A percentile compares a stretch with the other conserved stretches of the same genome.
phyloP scores from a whole-genome alignment of 2,113 vertebrate genomes.

The Colinus virginianus region DNA sequence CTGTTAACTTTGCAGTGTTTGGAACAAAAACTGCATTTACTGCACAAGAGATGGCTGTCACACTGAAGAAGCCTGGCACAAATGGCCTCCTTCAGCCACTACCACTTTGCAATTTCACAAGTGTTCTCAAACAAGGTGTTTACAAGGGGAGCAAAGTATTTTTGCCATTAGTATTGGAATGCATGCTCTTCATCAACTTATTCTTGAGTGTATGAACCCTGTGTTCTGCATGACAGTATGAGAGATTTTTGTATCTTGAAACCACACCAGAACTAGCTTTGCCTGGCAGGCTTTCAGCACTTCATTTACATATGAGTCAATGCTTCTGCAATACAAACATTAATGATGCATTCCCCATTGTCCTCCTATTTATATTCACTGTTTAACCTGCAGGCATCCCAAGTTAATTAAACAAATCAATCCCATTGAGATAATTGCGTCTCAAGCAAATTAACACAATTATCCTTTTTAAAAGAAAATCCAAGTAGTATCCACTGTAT shows the following conservation, averaged over 20 bases:
- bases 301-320: constrained; percentile 73
- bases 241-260: constrained; percentile 44
- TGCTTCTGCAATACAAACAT: constrained; percentile 69
- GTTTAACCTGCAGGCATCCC: constrained; percentile 71
- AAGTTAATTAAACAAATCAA: constrained; percentile 74
- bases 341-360: constrained; percentile 64
- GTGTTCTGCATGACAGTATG: neutral
- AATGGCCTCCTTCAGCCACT: neutral
- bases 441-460: constrained; percentile 74
- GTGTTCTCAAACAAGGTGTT: fast-evolving
- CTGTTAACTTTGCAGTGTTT: fast-evolving
- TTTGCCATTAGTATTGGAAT: neutral
- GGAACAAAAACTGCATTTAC: neutral
- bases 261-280: constrained; percentile 65
- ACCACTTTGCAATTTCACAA: fast-evolving
- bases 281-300: constrained; percentile 51
- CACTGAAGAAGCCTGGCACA: neutral
- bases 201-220: neutral
- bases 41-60: neutral
- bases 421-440: constrained; percentile 71
- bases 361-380: constrained; percentile 71
- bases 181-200: neutral
- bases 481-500: neutral
- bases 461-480: constrained; percentile 61
- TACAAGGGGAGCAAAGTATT: neutral